Percentiles rank a stretch among this genome's conserved stretches.
Conservation (phyloP, 2,113 vertebrate genomes). For the Lagopus muta region DNA sequence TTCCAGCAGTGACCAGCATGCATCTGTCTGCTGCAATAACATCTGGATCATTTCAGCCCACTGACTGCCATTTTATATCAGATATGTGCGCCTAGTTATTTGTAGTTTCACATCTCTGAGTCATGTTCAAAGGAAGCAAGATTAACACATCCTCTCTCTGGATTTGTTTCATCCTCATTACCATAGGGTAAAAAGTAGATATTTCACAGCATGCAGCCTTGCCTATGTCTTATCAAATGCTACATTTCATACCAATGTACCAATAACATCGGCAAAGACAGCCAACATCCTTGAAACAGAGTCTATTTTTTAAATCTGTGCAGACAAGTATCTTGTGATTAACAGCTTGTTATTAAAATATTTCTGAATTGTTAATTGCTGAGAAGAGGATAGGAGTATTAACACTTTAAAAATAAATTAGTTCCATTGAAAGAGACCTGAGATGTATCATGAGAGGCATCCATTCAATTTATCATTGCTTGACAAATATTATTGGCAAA, state of each 20-base stretch:
- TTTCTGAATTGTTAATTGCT: conserved; percentile 25
- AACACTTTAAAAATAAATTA: conserved; percentile 32
- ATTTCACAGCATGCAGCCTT: not conserved
- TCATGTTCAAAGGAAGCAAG: not conserved
- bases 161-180: not conserved
- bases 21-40: not conserved
- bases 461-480: not conserved
- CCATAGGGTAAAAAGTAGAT: not conserved
- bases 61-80: not conserved
- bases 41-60: accelerated
- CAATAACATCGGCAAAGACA: not conserved
- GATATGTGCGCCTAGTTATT: not conserved
- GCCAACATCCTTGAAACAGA: not conserved
- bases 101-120: not conserved
- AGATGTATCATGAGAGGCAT: not conserved
- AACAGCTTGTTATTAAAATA: conserved; percentile 51
- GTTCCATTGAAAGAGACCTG: not conserved
- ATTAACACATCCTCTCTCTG: not conserved
- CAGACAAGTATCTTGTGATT: not conserved
- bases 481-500: not conserved
- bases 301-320: not conserved
- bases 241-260: not conserved
- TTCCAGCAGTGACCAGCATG: not conserved
- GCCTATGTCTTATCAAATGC: not conserved
- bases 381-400: not conserved